Evolutionary conservation across 2,888 invertebrate species (phyloP), one percentile per base, ranked within the genome.

Genomic region (Drosophila crucigera): DNA sequence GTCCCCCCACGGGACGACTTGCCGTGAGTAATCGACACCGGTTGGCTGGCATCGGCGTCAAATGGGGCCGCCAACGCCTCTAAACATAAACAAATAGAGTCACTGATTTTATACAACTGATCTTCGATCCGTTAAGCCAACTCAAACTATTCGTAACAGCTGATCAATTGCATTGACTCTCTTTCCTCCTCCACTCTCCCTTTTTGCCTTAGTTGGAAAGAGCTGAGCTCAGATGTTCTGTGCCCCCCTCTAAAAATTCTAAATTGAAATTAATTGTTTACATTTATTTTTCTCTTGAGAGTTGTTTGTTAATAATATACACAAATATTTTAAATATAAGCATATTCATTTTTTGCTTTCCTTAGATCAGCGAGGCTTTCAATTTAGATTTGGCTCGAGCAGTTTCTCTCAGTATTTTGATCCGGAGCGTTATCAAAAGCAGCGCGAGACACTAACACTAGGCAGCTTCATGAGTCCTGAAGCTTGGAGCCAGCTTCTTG

Each of bases 391-490:
- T n/a, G 63, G 37, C 2, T 7, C 22, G 5, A 37, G 55, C 22
- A 30, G n/a, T 11, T n/a, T 58, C 2, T 22, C n/a, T n/a, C 28
- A 61, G 31, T 14, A 59, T 4, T 28, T 55, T 39, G 76, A 77
- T 39, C 58, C 59, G 33, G 59, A 70, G 3, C 56, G 61, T n/a
- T 72, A 76, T 52, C 67, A 80, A 43, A 54, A 68, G 66, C 73
- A 63, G 14, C 63, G 68, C 33, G 63, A 37, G 30, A 81, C 79
- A 7, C 16, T 80, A 4, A 80, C 79, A 0, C n/a, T 80, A 52
- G 79, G 68, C 19, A 77, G 49, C 28, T 80, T 81, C 50, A 66
- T 77, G 56, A 58, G 80, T 54, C 22, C 68, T 65, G 60, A 64
- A 1, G 31, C 19, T 10, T 28, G 80, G n/a, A n/a, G 10, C 3